Conservation (phyloP, 2,797 vertebrate species). For the Numenius phaeopus region DNA sequence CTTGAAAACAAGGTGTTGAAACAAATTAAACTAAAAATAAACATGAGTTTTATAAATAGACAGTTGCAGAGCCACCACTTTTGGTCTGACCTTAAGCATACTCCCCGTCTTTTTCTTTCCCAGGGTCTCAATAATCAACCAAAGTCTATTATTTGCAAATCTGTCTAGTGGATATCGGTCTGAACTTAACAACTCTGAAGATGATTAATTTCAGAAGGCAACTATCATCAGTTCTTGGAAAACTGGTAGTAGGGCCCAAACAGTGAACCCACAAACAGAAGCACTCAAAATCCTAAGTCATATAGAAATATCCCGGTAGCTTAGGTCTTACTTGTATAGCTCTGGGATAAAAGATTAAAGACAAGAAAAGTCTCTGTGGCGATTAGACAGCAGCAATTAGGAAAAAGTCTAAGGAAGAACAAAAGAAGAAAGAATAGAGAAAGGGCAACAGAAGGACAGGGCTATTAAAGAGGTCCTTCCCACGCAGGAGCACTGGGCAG, state of each 20-base stretch:
- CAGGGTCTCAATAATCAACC: not conserved
- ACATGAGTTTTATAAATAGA: not conserved
- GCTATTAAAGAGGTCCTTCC: conserved; percentile 51
- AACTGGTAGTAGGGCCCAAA: not conserved
- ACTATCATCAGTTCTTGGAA: not conserved
- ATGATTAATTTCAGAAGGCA: not conserved
- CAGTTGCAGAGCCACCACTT: not conserved
- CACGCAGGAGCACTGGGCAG: conserved; percentile 74
- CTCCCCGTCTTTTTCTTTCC: not conserved
- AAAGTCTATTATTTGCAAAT: not conserved
- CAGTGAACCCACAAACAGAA: not conserved
- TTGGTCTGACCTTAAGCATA: not conserved
- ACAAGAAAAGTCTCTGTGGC: not conserved
- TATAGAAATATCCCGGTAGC: not conserved
- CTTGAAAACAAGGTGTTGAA: not conserved
- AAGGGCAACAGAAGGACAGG: conserved; percentile 59
- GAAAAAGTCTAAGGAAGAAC: conserved; percentile 15
- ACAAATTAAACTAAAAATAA: not conserved
- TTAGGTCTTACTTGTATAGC: not conserved
- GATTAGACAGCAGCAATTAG: conserved; percentile 40
- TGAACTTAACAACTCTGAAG: not conserved
- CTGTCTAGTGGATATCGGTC: not conserved
- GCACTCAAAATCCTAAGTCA: not conserved
- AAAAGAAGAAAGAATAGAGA: conserved; percentile 31
- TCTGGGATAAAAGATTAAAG: conserved; percentile 3